Conservation (phyloP, 2,797 vertebrate species). For the Sphenopsis melanotis region DNA sequence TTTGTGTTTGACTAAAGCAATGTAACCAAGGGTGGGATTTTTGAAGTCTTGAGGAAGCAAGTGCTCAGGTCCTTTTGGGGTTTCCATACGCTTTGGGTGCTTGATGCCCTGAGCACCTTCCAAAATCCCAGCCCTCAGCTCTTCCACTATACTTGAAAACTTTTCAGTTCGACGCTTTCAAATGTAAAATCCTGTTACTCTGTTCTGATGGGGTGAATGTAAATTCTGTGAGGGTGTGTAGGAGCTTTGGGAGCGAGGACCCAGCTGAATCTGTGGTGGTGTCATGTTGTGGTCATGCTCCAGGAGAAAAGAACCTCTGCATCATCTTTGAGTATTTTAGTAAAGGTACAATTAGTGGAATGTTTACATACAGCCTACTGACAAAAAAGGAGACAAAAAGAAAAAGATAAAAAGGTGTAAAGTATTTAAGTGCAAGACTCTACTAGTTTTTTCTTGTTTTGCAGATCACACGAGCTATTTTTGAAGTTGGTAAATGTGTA, state of each 20-base stretch:
- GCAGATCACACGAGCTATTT: constrained; percentile 56
- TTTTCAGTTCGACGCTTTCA: background rate
- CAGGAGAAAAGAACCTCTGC: background rate
- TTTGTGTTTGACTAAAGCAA: constrained; percentile 52
- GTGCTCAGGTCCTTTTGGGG: background rate
- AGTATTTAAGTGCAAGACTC: constrained; percentile 48
- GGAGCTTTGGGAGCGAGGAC: background rate
- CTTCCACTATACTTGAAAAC: constrained; percentile 53
- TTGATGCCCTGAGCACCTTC: background rate
- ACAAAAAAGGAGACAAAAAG: background rate
- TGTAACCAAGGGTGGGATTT: constrained; percentile 31
- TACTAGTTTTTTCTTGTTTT: constrained; percentile 61
- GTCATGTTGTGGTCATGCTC: background rate
- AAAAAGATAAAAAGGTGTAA: background rate
- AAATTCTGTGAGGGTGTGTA: background rate
- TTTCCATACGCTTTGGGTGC: background rate
- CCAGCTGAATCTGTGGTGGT: background rate
- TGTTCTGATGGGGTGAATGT: constrained; percentile 43
- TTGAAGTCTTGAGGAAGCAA: background rate
- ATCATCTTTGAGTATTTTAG: background rate
- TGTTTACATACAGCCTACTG: constrained; percentile 64
- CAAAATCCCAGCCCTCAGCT: constrained; percentile 30
- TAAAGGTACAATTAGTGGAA: constrained; percentile 45
- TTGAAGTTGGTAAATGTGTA: constrained; percentile 46
- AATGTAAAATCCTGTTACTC: background rate